Evolutionary conservation across 2,888 invertebrate species (phyloP), one percentile per base, ranked within the genome.

Genomic region (Trisateles emortualis): DNA sequence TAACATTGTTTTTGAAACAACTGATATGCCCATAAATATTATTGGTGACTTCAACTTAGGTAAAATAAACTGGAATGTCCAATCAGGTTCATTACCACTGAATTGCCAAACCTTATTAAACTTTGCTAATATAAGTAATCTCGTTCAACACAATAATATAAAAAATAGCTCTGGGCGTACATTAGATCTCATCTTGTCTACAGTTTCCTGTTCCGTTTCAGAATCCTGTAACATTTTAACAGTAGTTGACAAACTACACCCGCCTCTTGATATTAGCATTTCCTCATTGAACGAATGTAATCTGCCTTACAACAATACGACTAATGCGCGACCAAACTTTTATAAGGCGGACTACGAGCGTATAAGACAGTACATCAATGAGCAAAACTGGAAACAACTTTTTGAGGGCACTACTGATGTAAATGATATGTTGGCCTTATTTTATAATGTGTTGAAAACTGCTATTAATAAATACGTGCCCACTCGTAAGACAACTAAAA

Each of bases 391-490:
- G 50, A 2, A 22, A 13, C 29, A 50, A 22, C 36, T 32, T 1
- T 50, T 50, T 43, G 22, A 11, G 8, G 24, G 10, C 2, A 3
- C 3, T n/a, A 29, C 26, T 6, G 30, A 43, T 38, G 38, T 50
- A 8, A 6, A 50, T 16, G 0, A 9, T 1, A 43, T 38, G 38
- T 0, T 43, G 8, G 14, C 13, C 1, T 9, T 50, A 8, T 50
- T 43, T 3, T 50, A 50, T 32, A 14, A 30, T 1, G 1, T 50
- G 0, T 3, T 50, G 3, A 43, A 19, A 4, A 16, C 11, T 8
- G 44, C 26, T 3, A 51, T 51, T 5, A 16, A 44, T 19, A 33
- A 33, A 32, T 51, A 14, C 11, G 44, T 51, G 1, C 42, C 42
- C 30, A 19, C 10, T 4, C 6, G 42, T 6, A 42, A 32, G n/a